Base-by-base conservation (phyloP, 2,113 vertebrate species). In the Dendropsophus ebraccatus region DNA sequence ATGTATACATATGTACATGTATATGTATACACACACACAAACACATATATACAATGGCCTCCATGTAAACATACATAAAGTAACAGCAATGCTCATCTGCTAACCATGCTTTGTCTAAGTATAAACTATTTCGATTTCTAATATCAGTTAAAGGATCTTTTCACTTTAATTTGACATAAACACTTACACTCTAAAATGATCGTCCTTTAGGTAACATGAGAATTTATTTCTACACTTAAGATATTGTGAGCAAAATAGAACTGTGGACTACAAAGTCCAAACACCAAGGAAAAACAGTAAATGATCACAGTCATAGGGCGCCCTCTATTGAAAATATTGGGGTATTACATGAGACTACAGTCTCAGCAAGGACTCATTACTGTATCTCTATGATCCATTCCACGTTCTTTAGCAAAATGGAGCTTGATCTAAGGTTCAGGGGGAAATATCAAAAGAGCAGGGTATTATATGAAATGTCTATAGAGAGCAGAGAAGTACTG, bases 51-150 rank as follows among this genome's bases (percentile, higher is more conserved):
- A 23, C 3, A 76, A 76, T 30, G 11, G 28, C 69, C 7, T 41
- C 8, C 35, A n/a, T 37, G 25, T n/a, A 8, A 45, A 2, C 5
- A 30, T 21, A 47, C 37, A 65, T 47, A 23, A 49, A 30, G 16
- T 65, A 23, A 35, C 10, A 45, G n/a, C 14, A 65, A 81, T 14
- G 79, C 14, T 50, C 16, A 82, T 54, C 65, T 83, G 81, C 10
- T 56, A 73, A 19, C 49, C 25, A n/a, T 83, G 1, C 30, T 16
- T 25, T n/a, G 67, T 41, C 58, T 41, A 45, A 25, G 10, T 45
- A 60, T 23, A 23, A 79, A 25, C 58, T 13, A 56, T 52, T 41
- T 79, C 10, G 32, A 79, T n/a, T n/a, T n/a, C n/a, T 1, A 4
- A 30, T 11, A 35, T 17, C n/a, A 4, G n/a, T 52, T 23, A 30